Evolutionary conservation across 2,113 vertebrate genomes (phyloP).

Genomic region (Gymnarchus niloticus): DNA sequence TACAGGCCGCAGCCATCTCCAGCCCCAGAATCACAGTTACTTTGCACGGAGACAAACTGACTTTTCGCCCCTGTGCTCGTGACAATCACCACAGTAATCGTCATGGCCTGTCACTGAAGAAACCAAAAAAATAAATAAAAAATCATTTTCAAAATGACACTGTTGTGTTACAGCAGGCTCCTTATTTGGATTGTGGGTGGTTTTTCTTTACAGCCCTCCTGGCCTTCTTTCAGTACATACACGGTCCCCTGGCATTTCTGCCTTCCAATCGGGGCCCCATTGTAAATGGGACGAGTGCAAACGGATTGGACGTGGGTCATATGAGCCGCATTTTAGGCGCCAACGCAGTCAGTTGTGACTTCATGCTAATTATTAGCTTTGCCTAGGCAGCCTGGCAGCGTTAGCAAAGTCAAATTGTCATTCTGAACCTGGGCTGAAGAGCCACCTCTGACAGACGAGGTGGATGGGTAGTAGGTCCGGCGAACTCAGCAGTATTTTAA

Average conservation of each 20-base stretch:
- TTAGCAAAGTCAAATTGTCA: neutral
- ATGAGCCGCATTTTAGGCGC: neutral
- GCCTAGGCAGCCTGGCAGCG: neutral
- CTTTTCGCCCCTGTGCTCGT: neutral
- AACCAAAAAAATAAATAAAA: neutral
- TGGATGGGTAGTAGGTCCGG: neutral
- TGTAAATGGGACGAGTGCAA: neutral
- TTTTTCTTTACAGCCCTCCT: neutral
- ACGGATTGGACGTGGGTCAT: neutral
- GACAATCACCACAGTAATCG: no score
- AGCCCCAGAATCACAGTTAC: neutral
- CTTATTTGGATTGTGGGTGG: neutral
- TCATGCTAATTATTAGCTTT: neutral
- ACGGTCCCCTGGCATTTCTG: neutral
- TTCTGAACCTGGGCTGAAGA: neutral
- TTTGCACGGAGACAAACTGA: neutral
- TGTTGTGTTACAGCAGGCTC: neutral
- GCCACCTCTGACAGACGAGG: neutral
- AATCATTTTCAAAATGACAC: neutral
- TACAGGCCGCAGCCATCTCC: neutral
- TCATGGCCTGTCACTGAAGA: neutral
- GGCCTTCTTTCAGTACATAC: neutral
- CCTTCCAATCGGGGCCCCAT: neutral
- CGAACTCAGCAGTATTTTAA: slow-evolving; percentile 16
- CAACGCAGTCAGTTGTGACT: neutral